Percentiles rank a stretch among this genome's conserved stretches.
These are phyloP conservation scores for Hesperophylax magnus DNA, from an alignment of 1,140 invertebrate species.

Conservation along the genomic window DNA sequence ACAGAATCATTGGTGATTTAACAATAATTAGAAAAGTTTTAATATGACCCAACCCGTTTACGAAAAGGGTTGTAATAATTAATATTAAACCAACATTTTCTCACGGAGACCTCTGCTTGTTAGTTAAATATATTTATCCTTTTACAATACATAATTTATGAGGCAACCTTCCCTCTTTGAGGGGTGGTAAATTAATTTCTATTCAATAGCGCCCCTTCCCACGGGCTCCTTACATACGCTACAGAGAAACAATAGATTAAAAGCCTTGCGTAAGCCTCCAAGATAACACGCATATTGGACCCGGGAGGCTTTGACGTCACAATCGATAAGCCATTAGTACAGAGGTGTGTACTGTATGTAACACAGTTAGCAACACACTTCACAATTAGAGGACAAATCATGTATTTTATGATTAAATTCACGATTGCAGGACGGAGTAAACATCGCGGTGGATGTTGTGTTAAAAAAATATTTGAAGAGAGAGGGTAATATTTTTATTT, in stretches of 20 bases:
- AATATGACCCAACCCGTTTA: too few species aligned
- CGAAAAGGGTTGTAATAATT: background rate
- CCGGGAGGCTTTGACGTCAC: background rate
- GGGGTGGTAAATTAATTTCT: background rate
- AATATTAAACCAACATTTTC: constrained; percentile 7
- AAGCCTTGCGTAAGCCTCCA: constrained; percentile 16
- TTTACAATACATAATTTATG: constrained; percentile 19
- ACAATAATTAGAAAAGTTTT: too few species aligned
- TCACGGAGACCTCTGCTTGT: background rate
- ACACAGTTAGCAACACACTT: too few species aligned
- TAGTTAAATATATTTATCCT: constrained; percentile 5
- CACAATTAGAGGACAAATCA: too few species aligned
- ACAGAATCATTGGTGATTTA: too few species aligned
- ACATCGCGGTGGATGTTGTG: too few species aligned
- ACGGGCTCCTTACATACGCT: background rate
- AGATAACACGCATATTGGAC: constrained; percentile 22
- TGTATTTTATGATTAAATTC: too few species aligned
- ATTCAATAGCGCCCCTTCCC: background rate
- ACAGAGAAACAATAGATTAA: constrained; percentile 31
- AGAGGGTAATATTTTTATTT: too few species aligned
- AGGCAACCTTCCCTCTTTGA: background rate
- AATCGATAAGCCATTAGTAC: background rate
- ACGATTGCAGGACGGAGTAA: too few species aligned
- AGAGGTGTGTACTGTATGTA: too few species aligned
- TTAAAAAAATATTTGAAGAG: too few species aligned